Evolutionary conservation across 2,797 vertebrate species (phyloP).

Genomic region (Epinephelus malabaricus): DNA sequence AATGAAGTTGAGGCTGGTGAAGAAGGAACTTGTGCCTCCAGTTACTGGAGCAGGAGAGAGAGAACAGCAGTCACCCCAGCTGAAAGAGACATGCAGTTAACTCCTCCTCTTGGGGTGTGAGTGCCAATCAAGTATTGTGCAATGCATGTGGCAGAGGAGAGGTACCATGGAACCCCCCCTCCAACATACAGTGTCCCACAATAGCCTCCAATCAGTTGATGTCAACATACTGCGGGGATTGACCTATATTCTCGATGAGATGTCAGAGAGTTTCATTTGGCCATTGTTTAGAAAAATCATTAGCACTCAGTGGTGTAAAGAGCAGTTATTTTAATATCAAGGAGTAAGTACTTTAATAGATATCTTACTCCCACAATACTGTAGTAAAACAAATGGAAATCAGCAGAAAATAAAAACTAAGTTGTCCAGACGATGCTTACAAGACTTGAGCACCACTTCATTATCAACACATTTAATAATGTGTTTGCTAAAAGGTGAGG

Average conservation of each 20-base stretch:
- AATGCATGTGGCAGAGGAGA: slow-evolving; percentile 63
- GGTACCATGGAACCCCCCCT: slow-evolving; percentile 23
- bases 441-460: not conserved
- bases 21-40: slow-evolving; percentile 83
- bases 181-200: slow-evolving; percentile 46
- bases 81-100: slow-evolving; percentile 74
- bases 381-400: not conserved
- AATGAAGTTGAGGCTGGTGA: slow-evolving; percentile 79
- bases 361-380: not conserved
- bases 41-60: slow-evolving; percentile 84
- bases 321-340: not conserved
- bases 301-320: not conserved
- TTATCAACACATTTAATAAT: not conserved
- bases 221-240: slow-evolving; percentile 47
- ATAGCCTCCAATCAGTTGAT: slow-evolving; percentile 50
- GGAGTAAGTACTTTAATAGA: not conserved
- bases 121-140: slow-evolving; percentile 78
- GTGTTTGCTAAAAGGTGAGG: not conserved
- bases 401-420: not conserved
- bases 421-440: not conserved
- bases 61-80: slow-evolving; percentile 68
- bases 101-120: slow-evolving; percentile 84
- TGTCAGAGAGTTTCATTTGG: not conserved
- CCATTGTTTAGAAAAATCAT: not conserved
- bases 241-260: not conserved